phyloP scores from a whole-genome alignment of 2,888 invertebrate species.

The Drosophila flavopinicola region DNA sequence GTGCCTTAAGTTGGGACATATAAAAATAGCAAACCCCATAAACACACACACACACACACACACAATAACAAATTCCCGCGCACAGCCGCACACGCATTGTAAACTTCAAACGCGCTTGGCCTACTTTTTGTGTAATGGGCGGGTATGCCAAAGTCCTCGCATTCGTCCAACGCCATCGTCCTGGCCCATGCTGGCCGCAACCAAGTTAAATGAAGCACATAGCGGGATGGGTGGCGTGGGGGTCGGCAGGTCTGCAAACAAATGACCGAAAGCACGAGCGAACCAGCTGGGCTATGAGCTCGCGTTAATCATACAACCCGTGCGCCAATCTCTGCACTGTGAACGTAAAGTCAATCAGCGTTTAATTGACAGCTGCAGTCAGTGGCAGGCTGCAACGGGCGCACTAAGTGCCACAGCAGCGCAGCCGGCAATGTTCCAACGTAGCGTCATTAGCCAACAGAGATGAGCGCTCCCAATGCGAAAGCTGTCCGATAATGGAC shows the following conservation, averaged over 20 bases:
- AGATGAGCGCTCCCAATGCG: constrained; percentile 17
- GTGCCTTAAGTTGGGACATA: constrained; percentile 60
- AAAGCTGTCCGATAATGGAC: not conserved
- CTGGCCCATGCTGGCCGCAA: constrained; percentile 55
- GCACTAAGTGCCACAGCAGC: constrained; percentile 5
- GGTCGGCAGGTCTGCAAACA: constrained; percentile 20
- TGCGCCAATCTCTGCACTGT: constrained; percentile 45
- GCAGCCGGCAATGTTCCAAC: constrained; percentile 26
- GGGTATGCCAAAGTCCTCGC: constrained; percentile 61
- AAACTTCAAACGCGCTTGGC: constrained; percentile 80
- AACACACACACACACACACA: constrained; percentile 7
- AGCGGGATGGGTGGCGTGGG: constrained; percentile 3
- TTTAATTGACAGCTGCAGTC: constrained; percentile 75
- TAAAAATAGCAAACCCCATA: constrained; percentile 60
- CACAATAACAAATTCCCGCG: constrained; percentile 4
- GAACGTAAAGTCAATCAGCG: constrained; percentile 74
- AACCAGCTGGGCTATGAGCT: constrained; percentile 2
- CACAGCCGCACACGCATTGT: constrained; percentile 50
- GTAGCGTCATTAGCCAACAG: constrained; percentile 31
- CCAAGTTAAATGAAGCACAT: constrained; percentile 75
- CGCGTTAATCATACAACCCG: constrained; percentile 75
- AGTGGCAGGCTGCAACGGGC: constrained; percentile 25
- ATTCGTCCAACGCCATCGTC: constrained; percentile 10
- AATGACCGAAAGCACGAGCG: constrained; percentile 53
- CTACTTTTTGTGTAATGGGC: constrained; percentile 72